Base-by-base conservation (phyloP, 2,888 invertebrate genomes). In the Harpalus rufipes region DNA sequence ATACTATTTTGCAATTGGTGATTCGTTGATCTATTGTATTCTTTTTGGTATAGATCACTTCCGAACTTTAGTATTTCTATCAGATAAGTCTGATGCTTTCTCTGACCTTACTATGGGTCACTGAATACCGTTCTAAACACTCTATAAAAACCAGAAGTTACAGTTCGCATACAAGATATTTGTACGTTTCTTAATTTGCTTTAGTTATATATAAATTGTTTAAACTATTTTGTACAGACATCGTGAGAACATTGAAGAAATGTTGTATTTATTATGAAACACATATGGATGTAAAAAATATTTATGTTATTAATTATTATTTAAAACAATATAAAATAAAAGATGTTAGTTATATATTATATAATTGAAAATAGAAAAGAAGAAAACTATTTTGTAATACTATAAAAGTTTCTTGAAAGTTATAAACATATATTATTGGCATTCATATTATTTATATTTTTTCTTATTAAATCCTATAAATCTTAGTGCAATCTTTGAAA, bases 1-100 rank as follows among this genome's bases (percentile, higher is more conserved):
- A 12, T 51, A 51, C 44, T 10, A 51, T 51, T 51, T 51, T 51
- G 44, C 44, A 51, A 51, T 51, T 51, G 44, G 44, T 51, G 44
- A 51, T 51, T 12, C 12, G 44, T 12, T 51, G 44, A 51, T 51
- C 44, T 51, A 51, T 32, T 32, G 32, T 32, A 32, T 32, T 32
- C 32, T 32, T 32, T 25, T 32, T 32, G 32, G 44, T 10, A 51
- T 63, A 63, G 25, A 63, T 21, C 21, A 63, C 63, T 63, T 63
- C 63, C 21, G 63, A 63, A 25, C 21, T 63, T 63, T 12, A 63
- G 59, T 61, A 61, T 61, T 18, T 61, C 59, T n/a, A 61, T 61
- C 59, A 63, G 63, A 63, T 63, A 16, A 63, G 25, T 21, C 12
- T 4, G 25, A 25, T 21, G 63, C 63, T 63, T 63, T 63, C 63